Evolutionary conservation across 23 tunicate genomes (phyloP).

Genomic region (Oikopleura albicans): DNA sequence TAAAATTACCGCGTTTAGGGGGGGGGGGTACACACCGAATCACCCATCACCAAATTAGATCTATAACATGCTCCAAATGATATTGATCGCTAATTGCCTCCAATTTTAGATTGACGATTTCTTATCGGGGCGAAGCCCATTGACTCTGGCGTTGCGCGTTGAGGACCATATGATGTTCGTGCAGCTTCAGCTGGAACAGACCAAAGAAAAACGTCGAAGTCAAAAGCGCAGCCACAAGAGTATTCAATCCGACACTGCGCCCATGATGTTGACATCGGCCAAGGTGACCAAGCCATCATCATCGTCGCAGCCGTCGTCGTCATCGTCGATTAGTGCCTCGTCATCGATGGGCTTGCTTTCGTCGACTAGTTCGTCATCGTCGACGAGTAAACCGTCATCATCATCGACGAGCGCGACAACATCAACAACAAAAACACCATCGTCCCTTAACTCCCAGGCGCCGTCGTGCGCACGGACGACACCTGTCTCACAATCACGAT

Average conservation of each 20-base stretch:
- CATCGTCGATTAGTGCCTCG: too few relatives aligned
- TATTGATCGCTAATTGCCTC: too few relatives aligned
- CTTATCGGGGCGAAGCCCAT: slow-evolving; percentile 65
- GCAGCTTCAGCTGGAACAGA: slow-evolving; percentile 64
- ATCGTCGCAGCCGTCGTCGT: not conserved
- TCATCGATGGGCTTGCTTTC: not conserved
- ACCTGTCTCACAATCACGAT: not conserved
- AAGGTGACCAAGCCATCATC: not conserved
- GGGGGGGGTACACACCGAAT: too few relatives aligned
- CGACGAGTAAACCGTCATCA: not conserved
- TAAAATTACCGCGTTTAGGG: too few relatives aligned
- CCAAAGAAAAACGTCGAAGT: slow-evolving; percentile 18
- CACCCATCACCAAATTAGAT: too few relatives aligned
- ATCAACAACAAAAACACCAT: slow-evolving; percentile 12
- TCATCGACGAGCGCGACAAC: not conserved
- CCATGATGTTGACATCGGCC: slow-evolving; percentile 13
- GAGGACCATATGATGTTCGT: slow-evolving; percentile 99
- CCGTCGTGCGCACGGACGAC: not conserved
- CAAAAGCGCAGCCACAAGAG: not conserved
- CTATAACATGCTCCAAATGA: too few relatives aligned
- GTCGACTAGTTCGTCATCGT: too few relatives aligned
- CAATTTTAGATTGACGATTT: slow-evolving; percentile 71
- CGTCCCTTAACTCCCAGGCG: slow-evolving; percentile 5
- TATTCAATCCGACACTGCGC: not conserved
- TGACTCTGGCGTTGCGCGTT: slow-evolving; percentile 82